Evolutionary conservation across 2,888 invertebrate genomes (phyloP).

Genomic region (Netelia inedita): DNA sequence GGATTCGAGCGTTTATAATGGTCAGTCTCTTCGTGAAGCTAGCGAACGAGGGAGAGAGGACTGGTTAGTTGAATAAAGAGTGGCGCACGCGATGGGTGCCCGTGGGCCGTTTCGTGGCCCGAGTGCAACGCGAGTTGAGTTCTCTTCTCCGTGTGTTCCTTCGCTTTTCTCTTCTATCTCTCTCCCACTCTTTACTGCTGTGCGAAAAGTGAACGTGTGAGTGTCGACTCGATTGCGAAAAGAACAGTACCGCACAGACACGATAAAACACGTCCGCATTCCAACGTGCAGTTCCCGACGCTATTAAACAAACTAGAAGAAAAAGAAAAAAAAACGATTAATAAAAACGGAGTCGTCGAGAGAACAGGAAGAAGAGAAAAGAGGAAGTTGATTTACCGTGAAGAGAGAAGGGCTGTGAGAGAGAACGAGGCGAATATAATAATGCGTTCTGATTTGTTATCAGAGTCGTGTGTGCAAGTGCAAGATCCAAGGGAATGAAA

Average conservation of each 20-base stretch:
- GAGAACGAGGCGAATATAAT: background rate
- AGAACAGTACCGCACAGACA: background rate
- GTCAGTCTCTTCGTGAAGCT: slow-evolving; percentile 54
- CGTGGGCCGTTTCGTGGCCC: slow-evolving; percentile 34
- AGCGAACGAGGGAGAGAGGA: slow-evolving; percentile 42
- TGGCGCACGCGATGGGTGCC: slow-evolving; percentile 53
- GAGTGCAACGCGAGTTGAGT: slow-evolving; percentile 20
- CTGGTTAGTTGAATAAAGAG: slow-evolving; percentile 16
- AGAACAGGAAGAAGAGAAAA: background rate
- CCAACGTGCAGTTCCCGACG: slow-evolving; percentile 1
- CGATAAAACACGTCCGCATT: slow-evolving; percentile 38
- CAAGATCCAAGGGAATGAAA: slow-evolving; percentile 6
- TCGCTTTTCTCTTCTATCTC: background rate
- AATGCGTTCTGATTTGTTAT: slow-evolving; percentile 24
- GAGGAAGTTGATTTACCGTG: background rate
- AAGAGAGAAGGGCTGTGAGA: background rate
- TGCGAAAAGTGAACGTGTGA: background rate
- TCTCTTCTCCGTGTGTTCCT: background rate
- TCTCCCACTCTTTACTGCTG: background rate
- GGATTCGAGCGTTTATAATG: slow-evolving; percentile 47
- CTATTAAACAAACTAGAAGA: background rate
- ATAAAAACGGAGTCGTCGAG: background rate
- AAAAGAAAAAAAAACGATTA: background rate
- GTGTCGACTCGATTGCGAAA: background rate
- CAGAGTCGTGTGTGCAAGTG: background rate